Evolutionary conservation across 2,888 invertebrate species (phyloP).

Genomic region (Oscheius sp.): DNA sequence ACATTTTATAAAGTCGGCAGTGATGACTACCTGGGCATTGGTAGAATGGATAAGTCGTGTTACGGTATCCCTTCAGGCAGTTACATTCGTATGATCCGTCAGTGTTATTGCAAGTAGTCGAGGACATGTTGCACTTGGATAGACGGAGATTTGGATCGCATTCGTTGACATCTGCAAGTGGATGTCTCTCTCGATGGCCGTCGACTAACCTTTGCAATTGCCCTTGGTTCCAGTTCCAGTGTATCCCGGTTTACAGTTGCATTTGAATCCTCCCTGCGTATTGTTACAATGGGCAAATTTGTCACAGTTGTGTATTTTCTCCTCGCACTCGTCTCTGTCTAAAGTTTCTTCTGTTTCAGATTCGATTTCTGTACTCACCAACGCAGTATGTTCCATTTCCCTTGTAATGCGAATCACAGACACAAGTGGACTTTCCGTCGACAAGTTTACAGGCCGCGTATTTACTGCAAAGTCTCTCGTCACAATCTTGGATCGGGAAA

Average conservation of each 20-base stretch:
- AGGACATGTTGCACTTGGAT: background rate
- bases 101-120: conserved; percentile 30
- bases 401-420: conserved; percentile 7
- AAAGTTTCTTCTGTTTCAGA: too few species aligned
- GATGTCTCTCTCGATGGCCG: too few species aligned
- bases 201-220: conserved; percentile 9
- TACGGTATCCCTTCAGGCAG: conserved; percentile 29
- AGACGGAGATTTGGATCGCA: background rate
- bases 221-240: conserved; percentile 29
- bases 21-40: background rate
- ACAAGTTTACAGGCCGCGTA: conserved; percentile 26
- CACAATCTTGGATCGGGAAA: background rate
- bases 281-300: conserved; percentile 11
- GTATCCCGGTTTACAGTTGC: conserved; percentile 17
- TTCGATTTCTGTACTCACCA: background rate
- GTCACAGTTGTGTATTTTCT: conserved; percentile 30
- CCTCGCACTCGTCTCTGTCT: conserved; percentile 24
- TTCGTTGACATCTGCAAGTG: conserved; percentile 32
- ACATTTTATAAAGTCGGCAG: too few species aligned
- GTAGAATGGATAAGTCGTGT: conserved; percentile 19
- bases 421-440: conserved; percentile 10
- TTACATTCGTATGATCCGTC: conserved; percentile 20
- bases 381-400: conserved; percentile 40
- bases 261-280: conserved; percentile 29
- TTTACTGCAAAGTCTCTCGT: conserved; percentile 15